These are phyloP conservation scores for Lacanobia oleracea DNA, from an alignment of 2,888 invertebrate species.

Conservation along the genomic window DNA sequence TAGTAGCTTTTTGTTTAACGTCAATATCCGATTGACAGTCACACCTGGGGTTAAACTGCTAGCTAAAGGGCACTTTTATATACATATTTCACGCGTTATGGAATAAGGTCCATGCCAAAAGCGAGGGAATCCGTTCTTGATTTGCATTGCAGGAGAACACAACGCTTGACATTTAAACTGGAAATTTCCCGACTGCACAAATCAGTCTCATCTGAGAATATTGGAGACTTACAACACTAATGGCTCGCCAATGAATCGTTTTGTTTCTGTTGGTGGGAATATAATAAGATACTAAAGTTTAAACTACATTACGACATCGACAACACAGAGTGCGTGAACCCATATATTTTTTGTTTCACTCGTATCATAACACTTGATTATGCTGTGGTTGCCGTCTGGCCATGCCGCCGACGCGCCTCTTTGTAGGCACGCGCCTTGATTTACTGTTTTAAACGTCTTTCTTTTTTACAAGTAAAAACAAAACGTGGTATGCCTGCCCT, in stretches of 20 bases:
- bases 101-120: not conserved
- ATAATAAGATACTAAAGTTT: conserved; percentile 18
- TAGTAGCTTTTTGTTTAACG: not conserved
- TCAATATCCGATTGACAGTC: not conserved
- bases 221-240: not conserved
- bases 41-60: not conserved
- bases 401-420: conserved; percentile 26
- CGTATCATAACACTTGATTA: conserved; percentile 59
- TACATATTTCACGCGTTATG: not conserved
- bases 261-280: not conserved
- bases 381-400: conserved; percentile 56
- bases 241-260: not conserved
- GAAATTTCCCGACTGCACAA: too few relatives aligned
- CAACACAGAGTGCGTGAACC: conserved; percentile 48
- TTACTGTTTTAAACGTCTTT: conserved; percentile 57
- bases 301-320: conserved; percentile 43
- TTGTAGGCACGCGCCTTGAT: conserved; percentile 67
- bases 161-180: too few relatives aligned
- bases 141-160: not conserved
- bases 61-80: not conserved
- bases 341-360: conserved; percentile 58
- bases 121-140: not conserved
- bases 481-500: conserved; percentile 10
- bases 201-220: too few relatives aligned
- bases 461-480: conserved; percentile 25